phyloP scores from a whole-genome alignment of 2,797 vertebrate species.

The Mus minutoides region DNA sequence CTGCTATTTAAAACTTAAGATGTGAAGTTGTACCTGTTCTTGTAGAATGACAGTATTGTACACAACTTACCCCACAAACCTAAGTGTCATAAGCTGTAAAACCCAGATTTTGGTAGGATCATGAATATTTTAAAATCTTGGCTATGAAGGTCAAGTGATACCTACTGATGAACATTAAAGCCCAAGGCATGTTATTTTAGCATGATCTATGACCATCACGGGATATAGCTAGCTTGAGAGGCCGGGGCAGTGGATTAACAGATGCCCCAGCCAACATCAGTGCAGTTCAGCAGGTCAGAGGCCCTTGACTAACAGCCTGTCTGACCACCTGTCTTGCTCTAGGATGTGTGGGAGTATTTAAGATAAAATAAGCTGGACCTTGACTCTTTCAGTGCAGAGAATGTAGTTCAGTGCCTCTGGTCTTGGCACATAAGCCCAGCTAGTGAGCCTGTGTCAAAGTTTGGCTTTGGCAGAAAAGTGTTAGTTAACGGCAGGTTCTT shows the following conservation, averaged over 20 bases:
- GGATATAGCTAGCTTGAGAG: not conserved
- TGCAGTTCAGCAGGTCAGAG: not conserved
- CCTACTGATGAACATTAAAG: not conserved
- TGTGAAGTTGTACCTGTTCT: not conserved
- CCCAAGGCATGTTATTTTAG: not conserved
- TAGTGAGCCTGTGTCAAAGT: not conserved
- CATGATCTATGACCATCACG: not conserved
- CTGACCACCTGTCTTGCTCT: not conserved
- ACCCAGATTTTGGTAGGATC: not conserved
- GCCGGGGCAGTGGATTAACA: not conserved
- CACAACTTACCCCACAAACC: not conserved
- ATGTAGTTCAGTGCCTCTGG: not conserved
- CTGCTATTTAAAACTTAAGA: constrained; percentile 35
- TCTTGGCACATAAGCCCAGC: not conserved
- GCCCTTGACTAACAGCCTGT: not conserved
- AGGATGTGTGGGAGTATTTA: not conserved
- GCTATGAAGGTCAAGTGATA: not conserved
- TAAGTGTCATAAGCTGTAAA: not conserved
- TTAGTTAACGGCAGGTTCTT: not conserved
- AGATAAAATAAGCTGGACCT: not conserved
- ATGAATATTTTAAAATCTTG: not conserved
- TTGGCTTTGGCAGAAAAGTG: constrained; percentile 1
- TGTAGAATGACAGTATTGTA: not conserved
- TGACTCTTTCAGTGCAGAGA: not conserved
- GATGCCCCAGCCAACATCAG: not conserved